These are phyloP conservation scores for Phalacrocorax pelagicus DNA, from an alignment of 2,113 vertebrate genomes.

Conservation along the genomic window DNA sequence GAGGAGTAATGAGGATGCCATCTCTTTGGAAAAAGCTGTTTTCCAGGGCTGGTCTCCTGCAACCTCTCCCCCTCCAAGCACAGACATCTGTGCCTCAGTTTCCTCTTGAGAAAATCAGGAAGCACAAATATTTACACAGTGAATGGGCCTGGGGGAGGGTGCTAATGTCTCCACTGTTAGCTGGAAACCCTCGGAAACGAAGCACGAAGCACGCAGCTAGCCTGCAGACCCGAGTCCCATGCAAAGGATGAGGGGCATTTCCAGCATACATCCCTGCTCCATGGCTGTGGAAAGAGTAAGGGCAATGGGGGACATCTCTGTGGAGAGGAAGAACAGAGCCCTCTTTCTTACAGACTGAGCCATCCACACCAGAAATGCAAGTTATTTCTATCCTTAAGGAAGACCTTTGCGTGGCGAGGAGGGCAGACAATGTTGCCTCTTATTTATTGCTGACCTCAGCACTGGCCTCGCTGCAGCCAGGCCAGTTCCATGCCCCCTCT, in stretches of 20 bases:
- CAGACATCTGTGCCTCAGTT: neutral
- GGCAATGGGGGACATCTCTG: neutral
- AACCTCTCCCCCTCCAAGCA: neutral
- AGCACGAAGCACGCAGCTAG: neutral
- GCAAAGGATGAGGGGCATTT: neutral
- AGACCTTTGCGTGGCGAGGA: conserved; percentile 64
- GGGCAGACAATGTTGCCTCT: conserved; percentile 77
- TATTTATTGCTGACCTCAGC: conserved; percentile 78
- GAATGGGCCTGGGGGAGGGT: neutral
- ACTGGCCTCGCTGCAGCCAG: conserved; percentile 67
- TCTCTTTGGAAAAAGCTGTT: neutral
- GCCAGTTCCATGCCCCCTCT: conserved; percentile 63
- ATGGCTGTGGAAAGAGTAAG: neutral
- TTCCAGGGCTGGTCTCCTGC: neutral
- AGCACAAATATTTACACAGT: conserved; percentile 24
- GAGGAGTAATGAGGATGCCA: neutral
- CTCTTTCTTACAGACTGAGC: conserved; percentile 70
- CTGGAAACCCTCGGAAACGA: neutral
- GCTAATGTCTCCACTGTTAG: neutral
- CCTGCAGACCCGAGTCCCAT: accelerated
- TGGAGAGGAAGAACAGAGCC: conserved; percentile 70
- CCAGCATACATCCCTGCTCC: neutral
- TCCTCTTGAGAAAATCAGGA: neutral
- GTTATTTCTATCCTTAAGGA: conserved; percentile 80
- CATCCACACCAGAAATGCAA: conserved; percentile 73